These are phyloP conservation scores for Hydrotaea diabolus DNA, from an alignment of 2,888 invertebrate genomes.

Conservation along the genomic window DNA sequence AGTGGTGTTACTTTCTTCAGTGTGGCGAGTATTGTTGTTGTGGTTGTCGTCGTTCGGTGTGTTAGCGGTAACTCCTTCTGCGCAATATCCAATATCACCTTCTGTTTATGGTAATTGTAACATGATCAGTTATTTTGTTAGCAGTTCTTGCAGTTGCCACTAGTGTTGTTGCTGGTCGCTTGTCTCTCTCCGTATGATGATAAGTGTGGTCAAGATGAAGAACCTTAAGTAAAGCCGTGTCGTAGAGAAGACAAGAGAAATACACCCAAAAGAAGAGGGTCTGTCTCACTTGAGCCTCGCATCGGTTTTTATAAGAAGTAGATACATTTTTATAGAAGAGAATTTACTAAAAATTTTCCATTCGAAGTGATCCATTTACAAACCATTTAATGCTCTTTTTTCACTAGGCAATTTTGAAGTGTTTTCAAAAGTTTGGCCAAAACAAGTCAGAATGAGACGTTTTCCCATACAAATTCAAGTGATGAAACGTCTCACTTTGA, in stretches of 20 bases:
- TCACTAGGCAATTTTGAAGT: no score
- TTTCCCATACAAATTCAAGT: no score
- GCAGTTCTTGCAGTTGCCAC: no score
- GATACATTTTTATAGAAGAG: no score
- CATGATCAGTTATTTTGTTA: conserved; percentile 66
- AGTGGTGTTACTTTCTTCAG: conserved; percentile 59
- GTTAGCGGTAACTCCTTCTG: conserved; percentile 67
- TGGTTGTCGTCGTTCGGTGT: conserved; percentile 20
- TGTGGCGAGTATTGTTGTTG: conserved; percentile 29
- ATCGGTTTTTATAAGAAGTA: no score
- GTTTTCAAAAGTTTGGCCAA: no score
- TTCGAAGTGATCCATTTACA: no score
- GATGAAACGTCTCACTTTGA: no score
- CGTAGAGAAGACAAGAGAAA: conserved; percentile 27
- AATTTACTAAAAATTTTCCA: no score
- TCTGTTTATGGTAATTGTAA: conserved; percentile 69
- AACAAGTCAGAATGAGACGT: no score
- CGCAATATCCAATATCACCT: conserved; percentile 61
- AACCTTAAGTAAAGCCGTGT: conserved; percentile 15
- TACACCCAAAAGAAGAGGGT: conserved; percentile 38
- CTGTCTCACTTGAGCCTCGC: no score
- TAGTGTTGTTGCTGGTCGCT: background rate
- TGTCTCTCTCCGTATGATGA: conserved; percentile 53
- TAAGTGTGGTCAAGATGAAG: conserved; percentile 66
- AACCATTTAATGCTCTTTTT: no score